Percentiles rank a stretch among this genome's conserved stretches.
phyloP scores from a whole-genome alignment of 2,113 vertebrate species.

The Alligator sinensis region DNA sequence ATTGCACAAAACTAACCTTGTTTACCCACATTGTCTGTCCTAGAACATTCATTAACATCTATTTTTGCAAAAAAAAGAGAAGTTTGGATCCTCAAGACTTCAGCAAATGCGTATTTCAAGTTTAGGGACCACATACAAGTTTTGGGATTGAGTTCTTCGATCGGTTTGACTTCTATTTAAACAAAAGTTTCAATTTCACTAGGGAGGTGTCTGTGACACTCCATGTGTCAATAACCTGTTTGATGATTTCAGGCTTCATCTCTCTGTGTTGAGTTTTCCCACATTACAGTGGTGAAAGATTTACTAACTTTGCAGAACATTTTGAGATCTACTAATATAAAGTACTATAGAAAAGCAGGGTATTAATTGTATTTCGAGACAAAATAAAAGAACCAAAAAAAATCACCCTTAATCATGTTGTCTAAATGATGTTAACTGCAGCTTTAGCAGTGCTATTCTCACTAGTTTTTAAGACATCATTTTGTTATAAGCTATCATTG shows the following conservation, averaged over 20 bases:
- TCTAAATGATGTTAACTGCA: background rate
- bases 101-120: background rate
- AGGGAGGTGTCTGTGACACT: background rate
- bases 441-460: background rate
- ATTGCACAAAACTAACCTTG: background rate
- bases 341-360: background rate
- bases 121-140: background rate
- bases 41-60: background rate
- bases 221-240: background rate
- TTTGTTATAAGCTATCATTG: too few species aligned
- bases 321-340: background rate
- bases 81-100: background rate
- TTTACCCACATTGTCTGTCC: background rate
- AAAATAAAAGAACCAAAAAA: background rate
- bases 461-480: too few species aligned
- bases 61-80: background rate
- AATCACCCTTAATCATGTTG: background rate
- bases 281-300: background rate
- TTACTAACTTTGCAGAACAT: background rate
- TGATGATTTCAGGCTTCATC: background rate
- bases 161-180: background rate
- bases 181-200: background rate
- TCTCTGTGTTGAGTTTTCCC: background rate
- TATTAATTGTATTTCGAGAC: background rate
- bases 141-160: background rate